phyloP scores from a whole-genome alignment of 64 coral and sea anemone species.

The Stichodactyla helianthus region DNA sequence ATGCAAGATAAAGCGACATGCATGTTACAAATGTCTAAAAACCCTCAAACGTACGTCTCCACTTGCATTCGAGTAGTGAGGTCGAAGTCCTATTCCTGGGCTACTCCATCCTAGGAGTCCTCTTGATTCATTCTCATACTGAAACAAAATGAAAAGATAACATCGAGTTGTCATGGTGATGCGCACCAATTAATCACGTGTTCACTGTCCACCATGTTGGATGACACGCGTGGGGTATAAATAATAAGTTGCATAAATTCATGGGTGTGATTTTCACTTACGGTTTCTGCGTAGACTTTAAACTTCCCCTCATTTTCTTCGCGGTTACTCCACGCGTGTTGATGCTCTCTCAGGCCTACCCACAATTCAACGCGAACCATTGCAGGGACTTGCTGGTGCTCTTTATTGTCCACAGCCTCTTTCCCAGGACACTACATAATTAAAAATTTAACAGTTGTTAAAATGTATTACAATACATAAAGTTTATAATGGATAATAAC shows the following conservation, averaged over 20 bases:
- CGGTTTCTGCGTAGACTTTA: slow-evolving; percentile 35
- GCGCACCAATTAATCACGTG: too few species aligned
- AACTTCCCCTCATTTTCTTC: slow-evolving; percentile 21
- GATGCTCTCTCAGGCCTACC: slow-evolving; percentile 20
- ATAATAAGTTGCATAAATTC: too few species aligned
- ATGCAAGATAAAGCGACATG: too few species aligned
- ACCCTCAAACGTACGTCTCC: slow-evolving; percentile 35
- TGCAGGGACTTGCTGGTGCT: slow-evolving; percentile 6
- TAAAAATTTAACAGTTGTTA: neutral
- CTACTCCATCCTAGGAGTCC: neutral
- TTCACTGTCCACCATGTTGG: too few species aligned
- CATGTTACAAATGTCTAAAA: neutral
- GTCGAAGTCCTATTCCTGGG: neutral
- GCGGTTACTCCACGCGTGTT: slow-evolving; percentile 11
- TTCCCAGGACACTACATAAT: slow-evolving; percentile 22
- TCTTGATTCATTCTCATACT: slow-evolving; percentile 26
- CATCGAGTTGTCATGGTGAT: neutral
- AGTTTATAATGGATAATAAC: neutral
- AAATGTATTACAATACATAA: neutral
- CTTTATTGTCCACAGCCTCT: neutral
- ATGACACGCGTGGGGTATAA: too few species aligned
- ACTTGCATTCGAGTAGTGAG: slow-evolving; percentile 47
- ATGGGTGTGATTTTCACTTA: neutral
- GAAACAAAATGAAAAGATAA: neutral
- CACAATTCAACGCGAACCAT: slow-evolving; percentile 44